Base-by-base conservation (phyloP, 2,888 invertebrate species). In the Mylabris sibirica region DNA sequence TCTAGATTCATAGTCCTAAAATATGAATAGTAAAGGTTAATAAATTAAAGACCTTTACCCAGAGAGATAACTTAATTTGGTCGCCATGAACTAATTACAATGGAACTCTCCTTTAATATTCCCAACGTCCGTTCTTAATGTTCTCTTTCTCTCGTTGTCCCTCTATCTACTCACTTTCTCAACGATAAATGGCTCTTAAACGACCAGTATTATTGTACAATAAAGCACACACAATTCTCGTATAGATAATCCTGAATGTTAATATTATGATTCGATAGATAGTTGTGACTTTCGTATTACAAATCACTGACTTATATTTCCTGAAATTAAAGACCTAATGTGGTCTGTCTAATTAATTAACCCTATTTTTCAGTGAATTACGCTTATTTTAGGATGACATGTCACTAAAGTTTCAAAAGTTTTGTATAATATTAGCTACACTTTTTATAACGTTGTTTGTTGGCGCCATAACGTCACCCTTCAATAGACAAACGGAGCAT, bases 31-130 rank as follows among this genome's bases (percentile, higher is more conserved):
- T 11, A 3, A 20, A 9, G 17, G 49, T 14, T 57, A 24, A 12
- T 5, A 57, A 57, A 57, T 57, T 57, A 14, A 57, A 22, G 57
- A 57, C 57, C 57, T 57, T 24, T 57, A 57, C 57, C 24, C 57
- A 4, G 20, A 4, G 20, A 22, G 14, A 57, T 57, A 57, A 57
- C 5, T 12, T 24, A 57, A 57, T 57, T 57, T 57, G 12, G 20
- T 4, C 57, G 12, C 24, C 24, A 57, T 11, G 24, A 24, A 57
- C 57, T 57, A 57, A 57, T 57, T 57, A 57, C 57, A 57, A 12
- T 24, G 24, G 57, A 9, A 12, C 57, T 8, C n/a, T 20, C 49
- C 49, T 57, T 57, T 57, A 57, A 57, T 12, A 57, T 57, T 57
- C 24, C 24, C 3, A 20, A 14, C 11, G 57, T 22, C 24, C 57